A percentile compares a stretch with the other conserved stretches of the same genome.
phyloP scores from a whole-genome alignment of 2,113 vertebrate genomes.

The Petrocephalus zakoni region DNA sequence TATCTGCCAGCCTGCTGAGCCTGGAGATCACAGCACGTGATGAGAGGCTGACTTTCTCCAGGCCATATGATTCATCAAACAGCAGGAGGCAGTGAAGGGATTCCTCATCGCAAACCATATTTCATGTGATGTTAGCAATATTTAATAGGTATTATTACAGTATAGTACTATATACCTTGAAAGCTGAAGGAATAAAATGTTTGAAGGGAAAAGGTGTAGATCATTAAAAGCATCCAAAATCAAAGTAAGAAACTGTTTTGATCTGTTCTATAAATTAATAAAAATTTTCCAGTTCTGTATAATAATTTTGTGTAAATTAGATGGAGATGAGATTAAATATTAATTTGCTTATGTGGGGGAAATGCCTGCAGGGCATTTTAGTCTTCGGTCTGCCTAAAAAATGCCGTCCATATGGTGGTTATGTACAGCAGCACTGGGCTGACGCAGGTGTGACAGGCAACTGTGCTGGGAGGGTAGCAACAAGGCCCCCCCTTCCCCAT shows the following conservation, averaged over 20 bases:
- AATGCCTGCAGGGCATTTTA: slow-evolving; percentile 37
- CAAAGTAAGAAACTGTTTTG: slow-evolving; percentile 39
- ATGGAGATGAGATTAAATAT: slow-evolving; percentile 51
- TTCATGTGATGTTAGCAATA: slow-evolving; percentile 2
- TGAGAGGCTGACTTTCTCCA: neutral
- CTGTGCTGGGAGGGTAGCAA: slow-evolving; percentile 59
- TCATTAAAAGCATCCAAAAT: slow-evolving; percentile 27
- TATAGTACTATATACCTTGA: neutral
- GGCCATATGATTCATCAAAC: slow-evolving; percentile 21
- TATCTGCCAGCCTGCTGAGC: neutral
- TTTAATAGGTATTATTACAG: slow-evolving; percentile 3
- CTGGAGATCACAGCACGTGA: neutral
- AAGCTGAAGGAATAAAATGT: slow-evolving; percentile 23
- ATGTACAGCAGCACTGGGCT: slow-evolving; percentile 65
- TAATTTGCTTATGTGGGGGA: slow-evolving; percentile 40
- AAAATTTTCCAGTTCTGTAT: slow-evolving; percentile 36
- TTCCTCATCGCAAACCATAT: neutral
- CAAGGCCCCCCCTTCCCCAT: slow-evolving; percentile 48
- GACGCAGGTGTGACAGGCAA: slow-evolving; percentile 56
- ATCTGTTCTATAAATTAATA: slow-evolving; percentile 45
- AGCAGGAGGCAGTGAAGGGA: slow-evolving; percentile 1
- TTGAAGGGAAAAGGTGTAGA: slow-evolving; percentile 3
- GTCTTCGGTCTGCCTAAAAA: slow-evolving; percentile 54
- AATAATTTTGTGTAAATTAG: slow-evolving; percentile 46
- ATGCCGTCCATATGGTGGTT: slow-evolving; percentile 67